A percentile compares a stretch with the other conserved stretches of the same genome.
phyloP scores from a whole-genome alignment of 2,797 vertebrate species.

The Phrynocephalus forsythii region DNA sequence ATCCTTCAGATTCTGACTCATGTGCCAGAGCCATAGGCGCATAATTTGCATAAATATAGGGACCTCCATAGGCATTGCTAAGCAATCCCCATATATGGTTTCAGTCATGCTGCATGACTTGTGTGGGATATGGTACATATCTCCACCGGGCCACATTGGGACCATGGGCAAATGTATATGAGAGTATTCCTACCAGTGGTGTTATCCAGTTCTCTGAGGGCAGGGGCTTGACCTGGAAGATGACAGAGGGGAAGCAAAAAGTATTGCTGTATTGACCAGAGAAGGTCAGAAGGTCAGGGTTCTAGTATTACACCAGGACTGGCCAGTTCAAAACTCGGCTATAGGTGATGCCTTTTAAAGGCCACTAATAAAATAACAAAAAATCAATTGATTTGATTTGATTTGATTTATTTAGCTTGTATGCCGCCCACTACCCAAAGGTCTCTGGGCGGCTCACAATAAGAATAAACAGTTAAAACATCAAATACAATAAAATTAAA shows the following conservation, averaged over 20 bases:
- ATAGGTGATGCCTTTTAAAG: no score
- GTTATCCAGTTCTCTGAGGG: neutral
- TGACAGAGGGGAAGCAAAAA: neutral
- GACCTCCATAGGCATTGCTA: neutral
- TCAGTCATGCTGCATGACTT: neutral
- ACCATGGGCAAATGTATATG: neutral
- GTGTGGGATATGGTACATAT: neutral
- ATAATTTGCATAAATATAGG: neutral
- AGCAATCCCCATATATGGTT: neutral
- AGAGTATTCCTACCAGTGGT: neutral
- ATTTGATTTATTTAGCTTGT: no score
- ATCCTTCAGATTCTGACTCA: no score
- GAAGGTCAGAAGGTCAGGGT: neutral
- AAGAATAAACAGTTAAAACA: no score
- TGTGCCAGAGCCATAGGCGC: neutral
- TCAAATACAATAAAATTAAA: no score
- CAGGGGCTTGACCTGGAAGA: neutral
- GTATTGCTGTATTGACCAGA: neutral
- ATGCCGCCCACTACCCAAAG: no score
- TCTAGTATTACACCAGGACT: neutral
- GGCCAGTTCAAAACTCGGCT: neutral
- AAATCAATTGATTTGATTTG: no score
- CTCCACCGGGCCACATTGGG: neutral
- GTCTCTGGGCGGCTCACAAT: no score
- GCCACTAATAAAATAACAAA: no score